Evolutionary conservation across 2,888 invertebrate species (phyloP).

Genomic region (Zaprionus lineosus): DNA sequence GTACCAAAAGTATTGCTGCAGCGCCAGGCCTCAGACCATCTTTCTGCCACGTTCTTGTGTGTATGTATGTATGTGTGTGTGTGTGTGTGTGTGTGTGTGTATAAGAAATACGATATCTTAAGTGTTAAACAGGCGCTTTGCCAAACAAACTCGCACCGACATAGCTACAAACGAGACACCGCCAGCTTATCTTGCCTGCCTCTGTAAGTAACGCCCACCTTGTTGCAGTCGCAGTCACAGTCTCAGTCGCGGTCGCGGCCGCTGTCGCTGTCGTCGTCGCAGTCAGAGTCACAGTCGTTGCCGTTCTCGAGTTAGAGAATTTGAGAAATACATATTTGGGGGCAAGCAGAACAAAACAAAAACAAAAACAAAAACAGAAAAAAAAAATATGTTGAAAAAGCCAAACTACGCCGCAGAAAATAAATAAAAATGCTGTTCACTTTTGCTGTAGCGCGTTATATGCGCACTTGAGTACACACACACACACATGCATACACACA

Average conservation of each 20-base stretch:
- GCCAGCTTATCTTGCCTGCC: conserved; percentile 49
- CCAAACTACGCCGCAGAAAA: conserved; percentile 63
- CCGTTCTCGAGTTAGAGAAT: conserved; percentile 31
- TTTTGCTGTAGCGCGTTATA: conserved; percentile 69
- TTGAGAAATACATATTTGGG: conserved; percentile 49
- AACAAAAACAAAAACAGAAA: conserved; percentile 33
- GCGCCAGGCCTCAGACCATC: conserved; percentile 20
- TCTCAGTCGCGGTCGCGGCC: conserved; percentile 39
- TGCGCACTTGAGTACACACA: conserved; percentile 59
- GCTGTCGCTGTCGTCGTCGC: conserved; percentile 8
- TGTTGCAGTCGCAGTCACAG: conserved; percentile 44
- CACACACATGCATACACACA: conserved; percentile 8
- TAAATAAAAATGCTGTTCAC: conserved; percentile 74
- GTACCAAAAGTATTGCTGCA: too few relatives aligned
- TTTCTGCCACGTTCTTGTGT: conserved; percentile 32
- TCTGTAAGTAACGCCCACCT: conserved; percentile 53
- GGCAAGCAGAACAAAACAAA: conserved; percentile 10
- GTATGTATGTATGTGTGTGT: neutral
- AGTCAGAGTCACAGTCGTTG: conserved; percentile 1
- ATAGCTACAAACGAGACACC: conserved; percentile 55
- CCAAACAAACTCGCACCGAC: conserved; percentile 66
- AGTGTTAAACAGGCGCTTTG: conserved; percentile 77
- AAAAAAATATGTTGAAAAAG: conserved; percentile 41
- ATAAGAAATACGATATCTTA: conserved; percentile 74
- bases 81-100: conserved; percentile 34